These are phyloP conservation scores for Melanocharis versteri DNA, from an alignment of 2,113 vertebrate genomes.

Conservation along the genomic window DNA sequence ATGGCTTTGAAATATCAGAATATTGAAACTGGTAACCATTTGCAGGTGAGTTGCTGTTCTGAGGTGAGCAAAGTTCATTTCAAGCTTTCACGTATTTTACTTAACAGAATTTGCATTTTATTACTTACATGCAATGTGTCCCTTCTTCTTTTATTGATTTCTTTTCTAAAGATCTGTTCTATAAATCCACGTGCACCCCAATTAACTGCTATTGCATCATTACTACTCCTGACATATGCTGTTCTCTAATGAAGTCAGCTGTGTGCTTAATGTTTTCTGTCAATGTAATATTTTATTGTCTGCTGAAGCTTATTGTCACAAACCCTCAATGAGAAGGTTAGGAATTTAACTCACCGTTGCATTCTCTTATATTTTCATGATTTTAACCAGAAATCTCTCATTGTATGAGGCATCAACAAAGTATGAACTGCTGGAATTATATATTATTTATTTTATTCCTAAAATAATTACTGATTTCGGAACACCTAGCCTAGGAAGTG, in stretches of 20 bases:
- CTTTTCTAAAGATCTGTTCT: not conserved
- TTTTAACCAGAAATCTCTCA: not conserved
- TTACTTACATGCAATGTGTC: not conserved
- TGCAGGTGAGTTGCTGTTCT: not conserved
- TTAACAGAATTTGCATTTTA: not conserved
- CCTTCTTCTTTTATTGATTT: not conserved
- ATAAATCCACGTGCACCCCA: not conserved
- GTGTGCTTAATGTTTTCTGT: not conserved
- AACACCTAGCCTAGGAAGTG: not conserved
- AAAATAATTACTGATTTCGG: not conserved
- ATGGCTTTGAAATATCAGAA: not conserved
- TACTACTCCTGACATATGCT: not conserved
- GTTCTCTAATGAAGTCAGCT: not conserved
- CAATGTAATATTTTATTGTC: not conserved
- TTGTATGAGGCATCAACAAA: not conserved
- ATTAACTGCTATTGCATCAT: not conserved
- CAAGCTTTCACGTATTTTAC: not conserved
- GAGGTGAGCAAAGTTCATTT: not conserved
- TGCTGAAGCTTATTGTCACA: not conserved
- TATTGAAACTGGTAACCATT: not conserved
- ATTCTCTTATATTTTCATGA: not conserved
- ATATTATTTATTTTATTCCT: not conserved
- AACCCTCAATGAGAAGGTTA: not conserved
- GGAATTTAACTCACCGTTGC: not conserved
- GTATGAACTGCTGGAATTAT: not conserved